A percentile compares a stretch with the other conserved stretches of the same genome.
Conservation (phyloP, 2,113 vertebrate genomes). For the Toxostoma redivivum region DNA sequence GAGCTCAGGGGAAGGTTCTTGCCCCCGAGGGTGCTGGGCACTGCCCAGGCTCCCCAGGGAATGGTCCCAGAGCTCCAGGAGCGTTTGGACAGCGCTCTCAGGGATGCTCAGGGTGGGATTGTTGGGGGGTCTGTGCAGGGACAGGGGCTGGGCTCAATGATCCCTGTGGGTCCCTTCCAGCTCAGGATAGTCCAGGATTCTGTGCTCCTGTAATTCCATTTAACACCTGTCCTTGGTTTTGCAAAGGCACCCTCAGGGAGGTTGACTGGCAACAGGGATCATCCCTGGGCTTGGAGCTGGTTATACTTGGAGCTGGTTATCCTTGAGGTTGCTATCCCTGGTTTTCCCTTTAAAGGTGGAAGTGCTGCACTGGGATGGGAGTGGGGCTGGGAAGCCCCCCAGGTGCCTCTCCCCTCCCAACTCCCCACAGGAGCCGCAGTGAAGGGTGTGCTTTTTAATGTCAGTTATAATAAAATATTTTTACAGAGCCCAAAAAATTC, state of each 20-base stretch:
- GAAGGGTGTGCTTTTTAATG: slow-evolving; percentile 76
- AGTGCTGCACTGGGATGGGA: not conserved
- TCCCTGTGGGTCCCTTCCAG: fast-evolving
- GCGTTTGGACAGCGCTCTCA: not conserved
- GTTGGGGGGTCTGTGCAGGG: not conserved
- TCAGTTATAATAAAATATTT: slow-evolving; percentile 83
- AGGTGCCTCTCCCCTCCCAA: too few relatives aligned
- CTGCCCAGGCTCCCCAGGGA: not conserved
- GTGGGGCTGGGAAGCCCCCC: not conserved
- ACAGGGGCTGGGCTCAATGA: fast-evolving
- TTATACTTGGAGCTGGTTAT: not conserved
- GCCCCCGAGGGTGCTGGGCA: not conserved
- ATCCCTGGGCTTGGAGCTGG: not conserved
- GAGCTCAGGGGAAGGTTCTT: not conserved
- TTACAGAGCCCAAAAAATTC: slow-evolving; percentile 80
- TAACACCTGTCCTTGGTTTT: not conserved
- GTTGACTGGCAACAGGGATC: fast-evolving
- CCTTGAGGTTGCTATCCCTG: not conserved
- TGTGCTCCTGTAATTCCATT: not conserved
- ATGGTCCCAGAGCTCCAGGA: not conserved
- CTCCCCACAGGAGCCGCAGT: not conserved
- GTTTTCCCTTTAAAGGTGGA: not conserved
- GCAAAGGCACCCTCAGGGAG: not conserved
- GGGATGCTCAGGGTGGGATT: not conserved
- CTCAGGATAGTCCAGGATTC: not conserved